Evolutionary conservation across 2,113 vertebrate species (phyloP).

Genomic region (Pomatorhinus ruficollis): DNA sequence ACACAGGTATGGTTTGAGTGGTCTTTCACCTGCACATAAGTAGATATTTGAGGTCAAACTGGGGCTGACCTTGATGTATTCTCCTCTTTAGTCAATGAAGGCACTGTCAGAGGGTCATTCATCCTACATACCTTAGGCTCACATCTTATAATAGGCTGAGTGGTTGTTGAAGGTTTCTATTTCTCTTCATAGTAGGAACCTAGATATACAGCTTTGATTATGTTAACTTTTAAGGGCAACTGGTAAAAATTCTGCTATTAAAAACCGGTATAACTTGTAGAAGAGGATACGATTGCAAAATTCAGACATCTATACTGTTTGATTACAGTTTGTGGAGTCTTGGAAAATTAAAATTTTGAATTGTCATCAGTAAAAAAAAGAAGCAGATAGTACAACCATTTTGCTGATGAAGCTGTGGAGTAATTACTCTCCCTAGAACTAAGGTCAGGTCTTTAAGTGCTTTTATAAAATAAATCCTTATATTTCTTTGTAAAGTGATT

Average conservation of each 20-base stretch:
- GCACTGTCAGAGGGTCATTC: background rate
- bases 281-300: background rate
- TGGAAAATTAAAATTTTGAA: background rate
- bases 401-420: background rate
- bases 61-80: background rate
- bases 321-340: background rate
- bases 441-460: background rate
- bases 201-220: background rate
- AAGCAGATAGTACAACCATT: background rate
- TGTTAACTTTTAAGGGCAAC: background rate
- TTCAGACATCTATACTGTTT: background rate
- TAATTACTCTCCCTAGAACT: background rate
- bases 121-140: background rate
- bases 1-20: background rate
- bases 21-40: background rate
- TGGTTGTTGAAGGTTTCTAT: background rate
- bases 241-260: background rate
- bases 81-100: background rate
- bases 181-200: background rate
- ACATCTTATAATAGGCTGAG: background rate
- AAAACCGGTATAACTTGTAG: background rate
- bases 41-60: background rate
- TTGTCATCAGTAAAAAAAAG: background rate
- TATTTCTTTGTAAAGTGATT: background rate
- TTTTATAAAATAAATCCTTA: background rate